phyloP scores from a whole-genome alignment of 2,797 vertebrate species.

The Acanthurus leucopareius region DNA sequence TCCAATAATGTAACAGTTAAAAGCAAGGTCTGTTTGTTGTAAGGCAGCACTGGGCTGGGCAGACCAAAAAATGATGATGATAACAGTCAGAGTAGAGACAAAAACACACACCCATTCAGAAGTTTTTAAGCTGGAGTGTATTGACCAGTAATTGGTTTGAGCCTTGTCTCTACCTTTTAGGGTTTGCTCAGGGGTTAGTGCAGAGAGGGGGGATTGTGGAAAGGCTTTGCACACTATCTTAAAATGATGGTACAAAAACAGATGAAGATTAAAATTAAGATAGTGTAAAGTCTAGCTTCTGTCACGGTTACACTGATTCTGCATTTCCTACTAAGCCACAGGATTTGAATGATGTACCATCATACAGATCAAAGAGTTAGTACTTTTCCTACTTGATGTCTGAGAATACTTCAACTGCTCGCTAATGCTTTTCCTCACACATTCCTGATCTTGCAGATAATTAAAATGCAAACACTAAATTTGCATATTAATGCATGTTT shows the following conservation, averaged over 20 bases:
- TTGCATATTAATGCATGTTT: no score
- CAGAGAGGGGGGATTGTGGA: slow-evolving; percentile 43
- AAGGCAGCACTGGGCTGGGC: background rate
- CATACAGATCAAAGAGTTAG: background rate
- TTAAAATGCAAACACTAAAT: no score
- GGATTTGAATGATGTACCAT: background rate
- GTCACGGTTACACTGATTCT: background rate
- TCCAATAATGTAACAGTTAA: slow-evolving; percentile 27
- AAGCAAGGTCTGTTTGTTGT: slow-evolving; percentile 3
- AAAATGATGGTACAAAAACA: slow-evolving; percentile 47
- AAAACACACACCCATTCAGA: slow-evolving; percentile 38
- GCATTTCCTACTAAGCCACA: slow-evolving; percentile 25
- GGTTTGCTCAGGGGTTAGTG: slow-evolving; percentile 58
- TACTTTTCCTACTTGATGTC: background rate
- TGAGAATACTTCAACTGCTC: background rate
- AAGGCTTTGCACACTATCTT: slow-evolving; percentile 46
- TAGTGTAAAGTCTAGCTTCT: slow-evolving; percentile 31
- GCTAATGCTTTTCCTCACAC: background rate
- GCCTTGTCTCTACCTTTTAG: slow-evolving; percentile 50
- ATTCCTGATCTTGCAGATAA: no score
- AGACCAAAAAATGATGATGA: slow-evolving; percentile 26
- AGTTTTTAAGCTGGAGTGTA: slow-evolving; percentile 42
- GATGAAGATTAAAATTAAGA: slow-evolving; percentile 45
- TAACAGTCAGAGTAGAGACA: slow-evolving; percentile 33
- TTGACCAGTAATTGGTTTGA: slow-evolving; percentile 59